Conservation (phyloP, 64 coral and sea anemone species). For the Pachyseris speciosa region DNA sequence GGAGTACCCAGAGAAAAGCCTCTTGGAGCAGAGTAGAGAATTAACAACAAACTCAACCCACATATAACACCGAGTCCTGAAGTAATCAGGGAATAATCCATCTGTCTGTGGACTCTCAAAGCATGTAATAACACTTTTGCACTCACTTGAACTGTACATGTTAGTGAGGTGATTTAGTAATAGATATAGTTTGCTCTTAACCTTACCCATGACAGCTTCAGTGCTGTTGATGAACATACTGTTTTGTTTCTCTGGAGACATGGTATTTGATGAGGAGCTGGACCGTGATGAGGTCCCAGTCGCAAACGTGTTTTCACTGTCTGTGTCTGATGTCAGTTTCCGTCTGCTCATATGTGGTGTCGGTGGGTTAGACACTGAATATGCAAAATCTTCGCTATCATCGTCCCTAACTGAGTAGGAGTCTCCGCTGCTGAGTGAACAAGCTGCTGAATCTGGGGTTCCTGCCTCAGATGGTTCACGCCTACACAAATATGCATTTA, state of each 20-base stretch:
- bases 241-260: constrained; percentile 59
- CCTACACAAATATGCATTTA: background rate
- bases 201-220: constrained; percentile 77
- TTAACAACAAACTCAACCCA: too few species aligned
- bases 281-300: constrained; percentile 68
- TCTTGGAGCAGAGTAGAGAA: too few species aligned
- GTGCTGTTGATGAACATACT: constrained; percentile 64
- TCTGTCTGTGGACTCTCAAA: too few species aligned
- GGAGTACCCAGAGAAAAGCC: too few species aligned
- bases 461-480: background rate
- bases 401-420: constrained; percentile 76
- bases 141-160: too few species aligned
- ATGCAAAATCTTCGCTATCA: constrained; percentile 73
- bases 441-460: constrained; percentile 63
- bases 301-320: constrained; percentile 76
- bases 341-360: constrained; percentile 55
- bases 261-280: constrained; percentile 34
- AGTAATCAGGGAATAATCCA: too few species aligned
- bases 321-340: constrained; percentile 63
- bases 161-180: too few species aligned
- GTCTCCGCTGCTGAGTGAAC: constrained; percentile 81
- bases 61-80: too few species aligned
- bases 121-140: too few species aligned
- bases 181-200: too few species aligned
- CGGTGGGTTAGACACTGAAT: constrained; percentile 94